Conservation (phyloP, 1,140 invertebrate species). For the Periplaneta americana region DNA sequence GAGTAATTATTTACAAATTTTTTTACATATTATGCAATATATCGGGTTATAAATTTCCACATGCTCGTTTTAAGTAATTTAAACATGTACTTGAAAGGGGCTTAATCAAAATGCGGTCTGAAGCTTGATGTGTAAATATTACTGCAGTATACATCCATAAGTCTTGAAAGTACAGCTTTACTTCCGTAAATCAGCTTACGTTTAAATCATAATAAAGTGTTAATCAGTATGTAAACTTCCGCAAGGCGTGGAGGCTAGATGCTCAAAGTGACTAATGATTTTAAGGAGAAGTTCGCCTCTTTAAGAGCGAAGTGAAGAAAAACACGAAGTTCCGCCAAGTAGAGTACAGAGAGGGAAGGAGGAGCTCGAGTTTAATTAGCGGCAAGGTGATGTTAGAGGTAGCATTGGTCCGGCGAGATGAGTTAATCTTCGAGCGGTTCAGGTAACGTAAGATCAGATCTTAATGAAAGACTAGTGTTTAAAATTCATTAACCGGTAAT, state of each 20-base stretch:
- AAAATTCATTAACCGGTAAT: background rate
- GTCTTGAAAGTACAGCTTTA: too few relatives aligned
- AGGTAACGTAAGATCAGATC: background rate
- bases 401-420: background rate
- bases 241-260: background rate
- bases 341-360: background rate
- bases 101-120: too few relatives aligned
- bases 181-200: background rate
- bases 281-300: background rate
- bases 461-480: background rate
- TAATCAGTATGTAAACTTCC: background rate
- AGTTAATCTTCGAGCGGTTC: background rate
- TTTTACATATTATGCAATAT: too few relatives aligned
- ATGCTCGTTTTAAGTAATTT: too few relatives aligned
- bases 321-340: background rate
- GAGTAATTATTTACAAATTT: too few relatives aligned
- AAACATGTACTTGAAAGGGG: too few relatives aligned
- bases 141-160: too few relatives aligned
- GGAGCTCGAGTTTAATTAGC: background rate
- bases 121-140: too few relatives aligned
- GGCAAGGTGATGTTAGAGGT: background rate
- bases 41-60: too few relatives aligned
- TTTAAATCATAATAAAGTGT: background rate
- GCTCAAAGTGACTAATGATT: background rate
- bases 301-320: background rate